These are phyloP conservation scores for Parazoanthus atlanticus DNA, from an alignment of 92 coral and sea anemone species.

Conservation along the genomic window DNA sequence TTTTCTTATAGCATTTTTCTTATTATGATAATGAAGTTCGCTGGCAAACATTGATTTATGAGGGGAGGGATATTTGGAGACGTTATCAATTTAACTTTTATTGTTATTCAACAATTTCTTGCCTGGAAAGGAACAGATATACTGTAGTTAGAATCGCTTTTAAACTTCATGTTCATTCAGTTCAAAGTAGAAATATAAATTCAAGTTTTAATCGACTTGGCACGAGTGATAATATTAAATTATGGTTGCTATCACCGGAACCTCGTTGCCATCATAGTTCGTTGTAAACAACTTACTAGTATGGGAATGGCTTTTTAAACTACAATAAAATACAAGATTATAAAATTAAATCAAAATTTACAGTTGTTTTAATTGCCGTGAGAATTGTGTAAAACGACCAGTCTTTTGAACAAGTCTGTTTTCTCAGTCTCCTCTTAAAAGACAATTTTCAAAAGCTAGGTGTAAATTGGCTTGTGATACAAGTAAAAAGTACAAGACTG, in stretches of 20 bases:
- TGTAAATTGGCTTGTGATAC: slow-evolving; percentile 29
- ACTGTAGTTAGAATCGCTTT: background rate
- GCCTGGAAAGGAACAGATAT: background rate
- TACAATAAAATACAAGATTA: background rate
- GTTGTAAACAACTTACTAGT: background rate
- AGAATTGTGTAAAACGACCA: background rate
- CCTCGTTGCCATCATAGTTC: background rate
- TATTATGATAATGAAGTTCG: background rate
- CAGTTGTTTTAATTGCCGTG: slow-evolving; percentile 1
- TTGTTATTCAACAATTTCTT: background rate
- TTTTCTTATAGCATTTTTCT: background rate
- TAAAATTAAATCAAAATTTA: background rate
- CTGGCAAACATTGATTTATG: background rate
- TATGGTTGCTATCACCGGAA: background rate
- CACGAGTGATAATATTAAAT: background rate
- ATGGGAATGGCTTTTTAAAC: background rate
- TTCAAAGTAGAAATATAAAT: background rate
- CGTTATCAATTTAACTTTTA: background rate
- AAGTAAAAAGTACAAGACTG: background rate
- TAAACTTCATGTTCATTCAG: background rate
- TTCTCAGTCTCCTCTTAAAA: background rate
- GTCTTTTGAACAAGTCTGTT: background rate
- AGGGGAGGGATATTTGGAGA: background rate
- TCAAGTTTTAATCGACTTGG: background rate
- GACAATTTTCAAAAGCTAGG: background rate